phyloP scores from a whole-genome alignment of 2,797 vertebrate genomes.

The Peromyscus aztecus region DNA sequence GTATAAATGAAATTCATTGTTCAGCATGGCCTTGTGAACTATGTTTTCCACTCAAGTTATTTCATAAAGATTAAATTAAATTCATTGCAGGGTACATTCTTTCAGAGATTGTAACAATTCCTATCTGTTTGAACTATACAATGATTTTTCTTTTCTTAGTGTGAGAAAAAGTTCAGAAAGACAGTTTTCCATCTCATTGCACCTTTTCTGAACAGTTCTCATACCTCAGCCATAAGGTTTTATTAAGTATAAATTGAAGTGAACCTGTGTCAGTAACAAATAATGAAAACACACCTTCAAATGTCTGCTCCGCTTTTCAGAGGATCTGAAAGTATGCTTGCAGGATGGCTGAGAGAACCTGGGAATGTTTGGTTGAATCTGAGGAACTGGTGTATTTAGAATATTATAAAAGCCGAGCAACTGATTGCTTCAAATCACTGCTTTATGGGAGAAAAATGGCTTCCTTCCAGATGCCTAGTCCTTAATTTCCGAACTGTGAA shows the following conservation, averaged over 20 bases:
- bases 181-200: slow-evolving; percentile 86
- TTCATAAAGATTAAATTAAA: slow-evolving; percentile 87
- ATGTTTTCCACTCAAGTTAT: slow-evolving; percentile 86
- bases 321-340: slow-evolving; percentile 61
- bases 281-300: slow-evolving; percentile 77
- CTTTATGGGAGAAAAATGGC: neutral
- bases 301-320: slow-evolving; percentile 51
- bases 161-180: slow-evolving; percentile 84
- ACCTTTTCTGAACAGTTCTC: slow-evolving; percentile 84
- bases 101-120: slow-evolving; percentile 81
- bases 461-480: neutral
- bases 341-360: slow-evolving; percentile 63
- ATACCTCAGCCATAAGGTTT: slow-evolving; percentile 76
- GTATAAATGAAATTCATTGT: slow-evolving; percentile 85
- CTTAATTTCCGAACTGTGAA: neutral
- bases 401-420: slow-evolving; percentile 12
- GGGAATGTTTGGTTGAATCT: slow-evolving; percentile 65
- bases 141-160: slow-evolving; percentile 72
- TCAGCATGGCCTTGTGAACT: slow-evolving; percentile 80
- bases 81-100: slow-evolving; percentile 80
- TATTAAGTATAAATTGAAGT: slow-evolving; percentile 84
- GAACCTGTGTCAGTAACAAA: slow-evolving; percentile 83
- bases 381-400: slow-evolving; percentile 71
- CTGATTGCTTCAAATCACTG: slow-evolving; percentile 52
- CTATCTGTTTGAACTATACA: slow-evolving; percentile 82